These are phyloP conservation scores for Melospiza melodia DNA, from an alignment of 2,113 vertebrate species.

Conservation along the genomic window DNA sequence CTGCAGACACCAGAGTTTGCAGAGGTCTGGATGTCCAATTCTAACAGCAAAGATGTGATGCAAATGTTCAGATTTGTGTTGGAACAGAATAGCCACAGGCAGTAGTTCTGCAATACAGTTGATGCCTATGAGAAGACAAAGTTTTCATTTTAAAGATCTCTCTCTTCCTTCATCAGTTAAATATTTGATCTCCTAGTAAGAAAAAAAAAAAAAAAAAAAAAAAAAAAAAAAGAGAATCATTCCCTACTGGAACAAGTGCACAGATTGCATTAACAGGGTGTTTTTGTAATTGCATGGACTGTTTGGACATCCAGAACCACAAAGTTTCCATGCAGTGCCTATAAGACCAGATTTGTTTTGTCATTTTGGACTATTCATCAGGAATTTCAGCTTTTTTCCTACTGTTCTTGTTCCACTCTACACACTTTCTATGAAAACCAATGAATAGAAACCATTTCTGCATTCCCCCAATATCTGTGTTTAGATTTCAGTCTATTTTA, in stretches of 20 bases:
- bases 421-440: not conserved
- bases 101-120: not conserved
- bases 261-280: not conserved
- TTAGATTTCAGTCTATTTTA: constrained; percentile 49
- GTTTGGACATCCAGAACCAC: not conserved
- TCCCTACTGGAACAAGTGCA: not conserved
- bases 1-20: not conserved
- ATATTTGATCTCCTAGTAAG: not conserved
- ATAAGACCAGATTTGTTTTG: not conserved
- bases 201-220: not conserved
- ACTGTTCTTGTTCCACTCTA: not conserved
- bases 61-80: not conserved
- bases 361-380: not conserved
- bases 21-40: not conserved
- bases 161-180: not conserved
- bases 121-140: not conserved
- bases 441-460: not conserved
- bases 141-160: not conserved
- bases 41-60: not conserved
- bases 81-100: not conserved
- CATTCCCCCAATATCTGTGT: not conserved
- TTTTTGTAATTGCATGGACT: not conserved
- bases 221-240: not conserved
- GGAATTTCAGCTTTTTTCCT: not conserved
- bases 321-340: not conserved